phyloP scores from a whole-genome alignment of 2,113 vertebrate species.

The Malaclemys terrapin region DNA sequence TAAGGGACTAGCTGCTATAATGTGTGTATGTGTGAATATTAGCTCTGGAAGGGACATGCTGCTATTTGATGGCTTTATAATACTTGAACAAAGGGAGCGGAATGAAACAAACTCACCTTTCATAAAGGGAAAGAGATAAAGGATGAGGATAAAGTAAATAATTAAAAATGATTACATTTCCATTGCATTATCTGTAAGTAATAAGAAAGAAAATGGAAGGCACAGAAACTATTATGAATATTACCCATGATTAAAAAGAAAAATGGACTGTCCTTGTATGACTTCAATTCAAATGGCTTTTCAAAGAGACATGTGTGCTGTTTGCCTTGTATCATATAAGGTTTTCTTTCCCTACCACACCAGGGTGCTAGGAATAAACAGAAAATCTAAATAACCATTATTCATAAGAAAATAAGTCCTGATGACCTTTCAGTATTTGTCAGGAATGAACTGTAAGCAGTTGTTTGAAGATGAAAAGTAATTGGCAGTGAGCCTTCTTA shows the following conservation, averaged over 20 bases:
- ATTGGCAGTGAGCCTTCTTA: slow-evolving; percentile 71
- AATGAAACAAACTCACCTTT: slow-evolving; percentile 44
- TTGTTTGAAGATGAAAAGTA: slow-evolving; percentile 74
- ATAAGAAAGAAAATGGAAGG: slow-evolving; percentile 45
- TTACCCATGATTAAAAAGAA: slow-evolving; percentile 32
- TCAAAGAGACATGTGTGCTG: neutral
- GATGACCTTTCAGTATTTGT: slow-evolving; percentile 74
- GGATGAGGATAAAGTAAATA: slow-evolving; percentile 39
- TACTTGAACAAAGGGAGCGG: slow-evolving; percentile 1
- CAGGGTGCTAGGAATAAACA: neutral
- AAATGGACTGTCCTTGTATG: slow-evolving; percentile 38
- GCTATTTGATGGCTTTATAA: slow-evolving; percentile 34
- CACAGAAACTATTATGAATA: slow-evolving; percentile 19
- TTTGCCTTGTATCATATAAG: neutral
- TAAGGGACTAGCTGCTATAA: neutral
- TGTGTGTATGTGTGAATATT: neutral
- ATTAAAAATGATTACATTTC: slow-evolving; percentile 67
- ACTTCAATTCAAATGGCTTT: slow-evolving; percentile 30
- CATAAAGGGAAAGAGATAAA: slow-evolving; percentile 26
- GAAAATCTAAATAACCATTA: slow-evolving; percentile 61
- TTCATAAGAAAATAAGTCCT: slow-evolving; percentile 47
- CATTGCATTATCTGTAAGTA: slow-evolving; percentile 40
- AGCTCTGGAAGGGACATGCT: neutral
- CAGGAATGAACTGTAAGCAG: slow-evolving; percentile 59
- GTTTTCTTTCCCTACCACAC: neutral